Evolutionary conservation across 2,797 vertebrate species (phyloP).

Genomic region (Acanthiza pusilla): DNA sequence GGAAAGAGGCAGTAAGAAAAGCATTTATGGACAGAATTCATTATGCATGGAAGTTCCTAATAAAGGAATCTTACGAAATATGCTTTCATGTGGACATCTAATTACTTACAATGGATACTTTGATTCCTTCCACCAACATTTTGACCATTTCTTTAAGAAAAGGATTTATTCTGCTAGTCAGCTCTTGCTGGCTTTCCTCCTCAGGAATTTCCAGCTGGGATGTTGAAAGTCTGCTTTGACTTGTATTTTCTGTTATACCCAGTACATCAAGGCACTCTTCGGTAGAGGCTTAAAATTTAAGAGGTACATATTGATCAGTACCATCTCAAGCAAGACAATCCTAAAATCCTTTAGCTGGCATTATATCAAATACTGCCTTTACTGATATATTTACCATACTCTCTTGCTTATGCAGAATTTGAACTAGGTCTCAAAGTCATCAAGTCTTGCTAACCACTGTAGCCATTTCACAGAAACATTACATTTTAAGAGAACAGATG

Average conservation of each 20-base stretch:
- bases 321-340: neutral
- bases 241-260: slow-evolving; percentile 83
- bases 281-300: slow-evolving; percentile 80
- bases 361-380: neutral
- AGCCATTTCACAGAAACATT: neutral
- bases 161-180: slow-evolving; percentile 78
- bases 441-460: neutral
- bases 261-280: slow-evolving; percentile 86
- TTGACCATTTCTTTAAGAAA: slow-evolving; percentile 90
- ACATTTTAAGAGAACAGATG: neutral
- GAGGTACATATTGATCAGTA: slow-evolving; percentile 3
- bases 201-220: slow-evolving; percentile 78
- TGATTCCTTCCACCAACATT: slow-evolving; percentile 91
- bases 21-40: neutral
- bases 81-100: neutral
- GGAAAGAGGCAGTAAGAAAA: neutral
- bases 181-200: slow-evolving; percentile 76
- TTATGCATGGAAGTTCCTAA: neutral
- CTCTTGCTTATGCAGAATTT: neutral
- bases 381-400: neutral
- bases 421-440: neutral
- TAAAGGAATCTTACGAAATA: neutral
- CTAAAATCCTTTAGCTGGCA: neutral
- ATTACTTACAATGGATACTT: slow-evolving; percentile 84
- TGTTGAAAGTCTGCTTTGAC: slow-evolving; percentile 73